These are phyloP conservation scores for Bombus sibiricus DNA, from an alignment of 1,140 invertebrate genomes.

Conservation along the genomic window DNA sequence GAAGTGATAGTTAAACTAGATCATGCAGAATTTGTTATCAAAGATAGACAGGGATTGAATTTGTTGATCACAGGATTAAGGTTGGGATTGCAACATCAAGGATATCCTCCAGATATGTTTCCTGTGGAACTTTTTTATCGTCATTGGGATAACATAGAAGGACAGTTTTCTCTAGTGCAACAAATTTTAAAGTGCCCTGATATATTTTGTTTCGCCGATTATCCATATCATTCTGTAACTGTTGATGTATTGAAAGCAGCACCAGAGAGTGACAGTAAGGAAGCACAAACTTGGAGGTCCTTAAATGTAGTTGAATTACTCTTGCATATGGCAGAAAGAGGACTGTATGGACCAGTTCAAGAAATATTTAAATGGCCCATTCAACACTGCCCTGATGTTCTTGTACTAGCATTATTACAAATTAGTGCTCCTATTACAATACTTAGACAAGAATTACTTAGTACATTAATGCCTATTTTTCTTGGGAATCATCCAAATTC, in stretches of 20 bases:
- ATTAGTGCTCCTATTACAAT: conserved; percentile 89
- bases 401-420: conserved; percentile 94
- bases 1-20: conserved; percentile 96
- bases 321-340: conserved; percentile 93
- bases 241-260: conserved; percentile 95
- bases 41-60: conserved; percentile 92
- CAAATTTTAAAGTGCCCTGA: conserved; percentile 95
- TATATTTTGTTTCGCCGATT: conserved; percentile 97
- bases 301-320: conserved; percentile 95
- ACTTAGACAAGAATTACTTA: conserved; percentile 92
- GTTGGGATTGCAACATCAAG: conserved; percentile 89
- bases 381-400: conserved; percentile 96
- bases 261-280: conserved; percentile 96
- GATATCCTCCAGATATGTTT: conserved; percentile 89
- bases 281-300: conserved; percentile 95
- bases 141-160: conserved; percentile 96
- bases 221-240: conserved; percentile 91
- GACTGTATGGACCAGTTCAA: conserved; percentile 90
- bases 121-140: conserved; percentile 95
- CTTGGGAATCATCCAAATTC: conserved; percentile 97
- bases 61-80: conserved; percentile 91
- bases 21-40: conserved; percentile 93
- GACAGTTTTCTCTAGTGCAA: conserved; percentile 94
- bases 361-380: conserved; percentile 97
- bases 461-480: conserved; percentile 94